Evolutionary conservation across 1,140 invertebrate species (phyloP).

Genomic region (Macrobrachium rosenbergii): DNA sequence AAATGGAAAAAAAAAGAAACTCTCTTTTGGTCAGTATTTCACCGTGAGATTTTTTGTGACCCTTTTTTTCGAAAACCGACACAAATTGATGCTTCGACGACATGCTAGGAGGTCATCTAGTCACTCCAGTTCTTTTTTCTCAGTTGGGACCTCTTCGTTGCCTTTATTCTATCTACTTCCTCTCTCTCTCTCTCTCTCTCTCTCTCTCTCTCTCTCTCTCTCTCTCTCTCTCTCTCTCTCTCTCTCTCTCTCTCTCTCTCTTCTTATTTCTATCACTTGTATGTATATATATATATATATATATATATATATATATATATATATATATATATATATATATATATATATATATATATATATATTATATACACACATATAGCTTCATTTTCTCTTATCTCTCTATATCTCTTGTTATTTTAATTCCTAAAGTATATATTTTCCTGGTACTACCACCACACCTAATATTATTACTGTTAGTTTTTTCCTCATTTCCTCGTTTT

Average conservation of each 20-base stretch:
- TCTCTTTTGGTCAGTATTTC: conserved; percentile 7
- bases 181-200: not conserved
- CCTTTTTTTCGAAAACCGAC: conserved; percentile 22
- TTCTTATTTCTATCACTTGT: not conserved
- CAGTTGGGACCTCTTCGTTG: not conserved
- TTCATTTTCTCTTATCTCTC: too few species aligned
- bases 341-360: conserved; percentile 40
- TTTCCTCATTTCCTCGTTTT: not conserved
- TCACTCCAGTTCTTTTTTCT: not conserved
- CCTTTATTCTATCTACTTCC: not conserved
- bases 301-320: conserved; percentile 25
- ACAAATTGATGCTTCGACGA: not conserved
- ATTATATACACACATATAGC: too few species aligned
- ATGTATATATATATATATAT: conserved; percentile 43
- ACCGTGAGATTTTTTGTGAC: not conserved
- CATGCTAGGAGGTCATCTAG: not conserved
- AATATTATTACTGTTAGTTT: too few species aligned
- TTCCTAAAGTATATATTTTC: too few species aligned
- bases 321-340: conserved; percentile 18
- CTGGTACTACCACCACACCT: not conserved
- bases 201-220: too few species aligned
- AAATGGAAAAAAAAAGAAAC: too few species aligned
- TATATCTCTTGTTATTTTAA: too few species aligned
- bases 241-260: too few species aligned
- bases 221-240: not conserved